phyloP scores from a whole-genome alignment of 2,113 vertebrate genomes.

The Sciurus niger region DNA sequence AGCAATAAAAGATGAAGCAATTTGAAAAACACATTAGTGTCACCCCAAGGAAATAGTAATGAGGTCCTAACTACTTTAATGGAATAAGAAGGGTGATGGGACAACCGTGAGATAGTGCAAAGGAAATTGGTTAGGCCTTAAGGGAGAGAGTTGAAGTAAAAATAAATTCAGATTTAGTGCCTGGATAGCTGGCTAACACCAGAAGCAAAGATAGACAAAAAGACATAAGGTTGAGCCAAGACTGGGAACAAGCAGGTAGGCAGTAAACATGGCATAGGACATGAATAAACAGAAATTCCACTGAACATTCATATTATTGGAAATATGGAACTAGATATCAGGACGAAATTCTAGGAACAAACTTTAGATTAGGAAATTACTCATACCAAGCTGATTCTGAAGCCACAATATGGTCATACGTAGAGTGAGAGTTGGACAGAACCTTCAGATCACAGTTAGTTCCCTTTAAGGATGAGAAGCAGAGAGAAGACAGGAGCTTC shows the following conservation, averaged over 20 bases:
- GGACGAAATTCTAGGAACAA: background rate
- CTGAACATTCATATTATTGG: background rate
- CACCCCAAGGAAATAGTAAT: constrained; percentile 3
- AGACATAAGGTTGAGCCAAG: background rate
- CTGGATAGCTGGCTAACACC: background rate
- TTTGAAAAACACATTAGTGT: background rate
- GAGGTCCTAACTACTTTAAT: background rate
- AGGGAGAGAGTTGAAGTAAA: background rate
- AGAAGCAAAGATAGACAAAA: background rate
- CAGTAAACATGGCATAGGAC: background rate
- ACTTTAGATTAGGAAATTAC: background rate
- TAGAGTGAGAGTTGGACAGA: background rate
- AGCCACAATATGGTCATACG: background rate
- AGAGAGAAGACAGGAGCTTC: background rate
- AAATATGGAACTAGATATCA: background rate
- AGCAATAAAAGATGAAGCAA: background rate
- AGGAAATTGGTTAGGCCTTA: background rate
- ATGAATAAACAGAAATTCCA: background rate
- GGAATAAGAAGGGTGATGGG: background rate
- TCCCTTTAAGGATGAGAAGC: background rate
- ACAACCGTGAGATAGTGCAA: background rate
- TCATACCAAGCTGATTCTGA: background rate
- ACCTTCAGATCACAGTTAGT: background rate
- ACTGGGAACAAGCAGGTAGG: rapidly evolving
- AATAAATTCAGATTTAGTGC: background rate